Percentiles rank a stretch among this genome's conserved stretches.
phyloP scores from a whole-genome alignment of 2,113 vertebrate genomes.

The Corythaeola cristata region DNA sequence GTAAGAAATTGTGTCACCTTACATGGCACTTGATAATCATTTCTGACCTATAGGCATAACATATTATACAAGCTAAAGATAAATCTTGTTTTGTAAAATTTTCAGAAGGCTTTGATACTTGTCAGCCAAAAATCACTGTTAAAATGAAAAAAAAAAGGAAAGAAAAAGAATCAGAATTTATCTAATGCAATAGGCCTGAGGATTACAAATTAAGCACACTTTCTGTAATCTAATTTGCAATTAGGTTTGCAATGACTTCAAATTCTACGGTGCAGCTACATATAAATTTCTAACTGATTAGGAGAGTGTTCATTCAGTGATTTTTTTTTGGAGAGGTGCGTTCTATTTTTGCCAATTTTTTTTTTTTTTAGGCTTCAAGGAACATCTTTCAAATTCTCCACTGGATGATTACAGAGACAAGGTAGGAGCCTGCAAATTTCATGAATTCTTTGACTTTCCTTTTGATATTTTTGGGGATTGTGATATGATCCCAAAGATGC shows the following conservation, averaged over 20 bases:
- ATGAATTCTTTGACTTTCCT: neutral
- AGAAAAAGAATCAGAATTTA: neutral
- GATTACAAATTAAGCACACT: constrained; percentile 23
- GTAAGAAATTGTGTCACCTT: neutral
- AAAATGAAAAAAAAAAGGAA: neutral
- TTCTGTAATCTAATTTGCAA: neutral
- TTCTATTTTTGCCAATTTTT: neutral
- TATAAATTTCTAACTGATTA: neutral
- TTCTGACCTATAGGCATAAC: neutral
- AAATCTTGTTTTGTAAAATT: neutral
- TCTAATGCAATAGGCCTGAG: neutral
- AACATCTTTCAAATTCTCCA: neutral
- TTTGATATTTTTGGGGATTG: neutral
- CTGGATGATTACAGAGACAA: neutral
- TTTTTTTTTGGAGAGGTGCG: neutral
- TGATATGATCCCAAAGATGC: neutral
- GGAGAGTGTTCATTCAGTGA: neutral
- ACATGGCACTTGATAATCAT: neutral
- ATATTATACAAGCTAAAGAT: neutral
- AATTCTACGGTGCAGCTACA: neutral
- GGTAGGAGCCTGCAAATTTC: neutral
- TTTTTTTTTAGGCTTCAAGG: neutral
- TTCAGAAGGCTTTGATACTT: constrained; percentile 22
- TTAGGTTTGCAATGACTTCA: neutral
- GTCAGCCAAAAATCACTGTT: neutral